Conservation (phyloP, 2,113 vertebrate species). For the Atrichornis clamosus region DNA sequence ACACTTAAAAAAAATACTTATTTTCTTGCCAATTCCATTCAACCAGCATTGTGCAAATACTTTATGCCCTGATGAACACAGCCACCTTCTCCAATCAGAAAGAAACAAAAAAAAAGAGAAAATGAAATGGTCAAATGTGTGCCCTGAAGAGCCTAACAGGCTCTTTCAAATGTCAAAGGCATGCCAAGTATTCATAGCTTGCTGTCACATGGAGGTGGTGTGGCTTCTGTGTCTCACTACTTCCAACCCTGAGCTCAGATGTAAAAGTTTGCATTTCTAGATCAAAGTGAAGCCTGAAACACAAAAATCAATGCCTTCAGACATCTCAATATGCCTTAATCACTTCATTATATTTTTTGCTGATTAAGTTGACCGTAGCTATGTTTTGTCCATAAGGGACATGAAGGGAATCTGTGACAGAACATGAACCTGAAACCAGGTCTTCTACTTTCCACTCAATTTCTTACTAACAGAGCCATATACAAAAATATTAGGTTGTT, state of each 20-base stretch:
- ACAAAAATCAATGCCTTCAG: too few species aligned
- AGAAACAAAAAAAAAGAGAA: fast-evolving
- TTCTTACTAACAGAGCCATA: neutral
- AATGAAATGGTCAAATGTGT: neutral
- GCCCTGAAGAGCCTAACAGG: neutral
- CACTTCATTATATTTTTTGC: neutral
- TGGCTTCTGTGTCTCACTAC: neutral
- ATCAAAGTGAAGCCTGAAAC: neutral
- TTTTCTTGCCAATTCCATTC: neutral
- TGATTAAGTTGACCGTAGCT: neutral
- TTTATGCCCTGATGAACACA: neutral
- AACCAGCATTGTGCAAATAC: neutral
- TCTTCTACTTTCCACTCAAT: neutral
- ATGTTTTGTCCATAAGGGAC: neutral
- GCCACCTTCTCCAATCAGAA: neutral
- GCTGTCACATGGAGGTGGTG: neutral
- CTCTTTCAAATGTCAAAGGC: neutral
- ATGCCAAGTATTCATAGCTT: neutral
- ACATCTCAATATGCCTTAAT: too few species aligned
- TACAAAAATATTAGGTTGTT: neutral
- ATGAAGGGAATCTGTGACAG: neutral
- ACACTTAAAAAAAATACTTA: neutral
- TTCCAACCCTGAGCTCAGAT: neutral
- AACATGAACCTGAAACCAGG: neutral
- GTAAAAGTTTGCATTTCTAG: neutral